Conservation (phyloP, 2,888 invertebrate species). For the Agrilus cyanescens region DNA sequence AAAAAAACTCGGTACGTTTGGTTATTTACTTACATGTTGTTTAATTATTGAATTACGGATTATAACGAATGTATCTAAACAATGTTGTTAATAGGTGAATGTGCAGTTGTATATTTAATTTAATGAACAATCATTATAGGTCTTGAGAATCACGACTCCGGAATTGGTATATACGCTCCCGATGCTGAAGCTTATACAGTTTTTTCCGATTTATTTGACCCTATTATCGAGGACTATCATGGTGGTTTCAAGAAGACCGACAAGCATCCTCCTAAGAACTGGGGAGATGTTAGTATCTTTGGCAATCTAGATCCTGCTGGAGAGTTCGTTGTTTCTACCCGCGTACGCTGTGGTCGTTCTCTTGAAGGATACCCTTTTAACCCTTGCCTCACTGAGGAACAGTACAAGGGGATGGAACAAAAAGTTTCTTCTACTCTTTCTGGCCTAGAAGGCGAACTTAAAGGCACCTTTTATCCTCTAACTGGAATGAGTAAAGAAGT, state of each 20-base stretch:
- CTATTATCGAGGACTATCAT: slow-evolving; percentile 97
- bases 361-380: slow-evolving; percentile 95
- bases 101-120: background rate
- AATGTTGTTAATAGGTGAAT: background rate
- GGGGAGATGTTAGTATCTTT: slow-evolving; percentile 83
- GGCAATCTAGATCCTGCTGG: slow-evolving; percentile 86
- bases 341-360: slow-evolving; percentile 93
- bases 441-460: slow-evolving; percentile 76
- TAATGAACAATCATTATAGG: slow-evolving; percentile 42
- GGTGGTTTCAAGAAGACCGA: slow-evolving; percentile 88
- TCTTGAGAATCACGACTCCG: slow-evolving; percentile 91
- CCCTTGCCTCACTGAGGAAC: slow-evolving; percentile 90
- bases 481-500: slow-evolving; percentile 94
- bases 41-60: background rate
- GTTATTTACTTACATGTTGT: background rate
- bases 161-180: slow-evolving; percentile 94
- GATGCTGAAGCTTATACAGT: slow-evolving; percentile 91
- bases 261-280: slow-evolving; percentile 88
- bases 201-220: slow-evolving; percentile 89
- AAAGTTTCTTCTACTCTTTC: slow-evolving; percentile 76
- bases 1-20: background rate
- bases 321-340: slow-evolving; percentile 88
- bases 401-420: slow-evolving; percentile 95
- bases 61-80: background rate
- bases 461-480: slow-evolving; percentile 90